Evolutionary conservation across 2,888 invertebrate species (phyloP).

Genomic region (Volucella inflata): DNA sequence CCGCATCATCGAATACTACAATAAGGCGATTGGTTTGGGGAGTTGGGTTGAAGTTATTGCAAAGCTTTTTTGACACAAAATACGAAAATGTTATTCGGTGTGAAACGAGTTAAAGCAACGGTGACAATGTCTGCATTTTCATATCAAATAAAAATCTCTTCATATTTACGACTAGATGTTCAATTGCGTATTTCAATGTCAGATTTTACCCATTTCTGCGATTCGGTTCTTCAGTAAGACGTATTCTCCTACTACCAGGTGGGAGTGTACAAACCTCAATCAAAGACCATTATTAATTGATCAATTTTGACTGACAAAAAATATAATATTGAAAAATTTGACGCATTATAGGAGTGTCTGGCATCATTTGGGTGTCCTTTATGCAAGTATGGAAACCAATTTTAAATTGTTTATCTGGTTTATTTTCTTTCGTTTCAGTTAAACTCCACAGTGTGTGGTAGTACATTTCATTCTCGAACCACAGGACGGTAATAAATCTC

Average conservation of each 20-base stretch:
- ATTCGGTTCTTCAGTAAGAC: not conserved
- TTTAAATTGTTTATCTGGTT: not conserved
- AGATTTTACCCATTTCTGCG: not conserved
- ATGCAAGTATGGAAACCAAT: slow-evolving; percentile 8
- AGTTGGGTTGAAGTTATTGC: slow-evolving; percentile 39
- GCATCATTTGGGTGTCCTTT: not conserved
- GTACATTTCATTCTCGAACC: slow-evolving; percentile 10
- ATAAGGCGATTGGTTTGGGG: not conserved
- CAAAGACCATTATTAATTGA: slow-evolving; percentile 48
- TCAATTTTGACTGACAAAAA: slow-evolving; percentile 52
- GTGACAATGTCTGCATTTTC: not conserved
- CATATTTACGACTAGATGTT: no score
- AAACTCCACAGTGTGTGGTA: slow-evolving; percentile 16
- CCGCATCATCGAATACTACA: no score
- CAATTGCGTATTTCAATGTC: no score
- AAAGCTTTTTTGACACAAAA: slow-evolving; percentile 36
- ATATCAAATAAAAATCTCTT: not conserved
- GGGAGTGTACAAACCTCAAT: slow-evolving; percentile 14
- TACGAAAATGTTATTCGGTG: slow-evolving; percentile 34
- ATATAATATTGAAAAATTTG: slow-evolving; percentile 40
- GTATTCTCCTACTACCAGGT: slow-evolving; percentile 11
- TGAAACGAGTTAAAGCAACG: not conserved
- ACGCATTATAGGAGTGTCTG: not conserved
- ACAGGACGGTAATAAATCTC: slow-evolving; percentile 26
- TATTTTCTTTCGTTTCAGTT: slow-evolving; percentile 46